Conservation (phyloP, 2,888 invertebrate genomes). For the Trissoscelio sp. region DNA sequence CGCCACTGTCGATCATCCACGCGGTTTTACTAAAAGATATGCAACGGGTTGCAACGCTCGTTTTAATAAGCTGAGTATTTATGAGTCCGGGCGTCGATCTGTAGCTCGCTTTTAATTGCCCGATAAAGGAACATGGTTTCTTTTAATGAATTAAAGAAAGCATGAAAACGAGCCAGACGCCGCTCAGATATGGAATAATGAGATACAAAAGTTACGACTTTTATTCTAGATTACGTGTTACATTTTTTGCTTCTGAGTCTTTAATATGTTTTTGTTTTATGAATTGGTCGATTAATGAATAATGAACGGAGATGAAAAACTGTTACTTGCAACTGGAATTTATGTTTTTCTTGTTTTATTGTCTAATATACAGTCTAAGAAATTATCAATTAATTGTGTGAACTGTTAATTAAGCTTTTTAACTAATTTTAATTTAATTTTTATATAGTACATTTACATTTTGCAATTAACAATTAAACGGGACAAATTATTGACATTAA, state of each 20-base stretch:
- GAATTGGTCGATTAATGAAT: not conserved
- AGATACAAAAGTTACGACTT: slow-evolving; percentile 9
- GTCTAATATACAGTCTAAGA: too few relatives aligned
- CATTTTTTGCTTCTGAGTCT: not conserved
- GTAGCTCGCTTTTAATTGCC: slow-evolving; percentile 39
- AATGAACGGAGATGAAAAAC: not conserved
- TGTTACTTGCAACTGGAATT: too few relatives aligned
- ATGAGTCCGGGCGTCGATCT: slow-evolving; percentile 20
- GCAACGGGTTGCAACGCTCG: slow-evolving; percentile 33
- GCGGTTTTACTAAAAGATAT: slow-evolving; percentile 51
- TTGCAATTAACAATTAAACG: too few relatives aligned
- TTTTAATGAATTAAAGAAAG: slow-evolving; percentile 33
- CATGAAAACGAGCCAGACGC: slow-evolving; percentile 6
- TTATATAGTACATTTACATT: too few relatives aligned
- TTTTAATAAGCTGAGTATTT: slow-evolving; percentile 61
- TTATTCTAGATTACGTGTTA: not conserved
- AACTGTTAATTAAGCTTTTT: too few relatives aligned
- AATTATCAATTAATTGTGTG: too few relatives aligned
- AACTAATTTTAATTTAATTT: too few relatives aligned
- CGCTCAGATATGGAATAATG: slow-evolving; percentile 4
- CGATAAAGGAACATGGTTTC: slow-evolving; percentile 32
- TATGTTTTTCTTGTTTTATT: too few relatives aligned
- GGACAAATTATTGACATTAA: too few relatives aligned
- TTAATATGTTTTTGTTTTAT: not conserved
- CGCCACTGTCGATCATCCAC: slow-evolving; percentile 60